A percentile compares a stretch with the other conserved stretches of the same genome.
phyloP scores from a whole-genome alignment of 92 coral and sea anemone species.

The Isaurus tuberculatus region DNA sequence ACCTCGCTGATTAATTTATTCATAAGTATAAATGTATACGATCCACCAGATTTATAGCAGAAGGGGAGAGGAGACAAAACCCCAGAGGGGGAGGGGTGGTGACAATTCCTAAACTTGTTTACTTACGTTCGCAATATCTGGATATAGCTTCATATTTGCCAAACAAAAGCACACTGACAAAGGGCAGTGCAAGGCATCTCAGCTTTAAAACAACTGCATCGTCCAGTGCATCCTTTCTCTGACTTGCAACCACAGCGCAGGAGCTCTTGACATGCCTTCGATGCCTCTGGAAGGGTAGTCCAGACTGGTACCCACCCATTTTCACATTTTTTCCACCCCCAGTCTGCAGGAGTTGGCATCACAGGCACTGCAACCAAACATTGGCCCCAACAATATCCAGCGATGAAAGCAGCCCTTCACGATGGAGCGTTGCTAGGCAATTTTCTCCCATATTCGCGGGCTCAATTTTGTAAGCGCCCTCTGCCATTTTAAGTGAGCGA shows the following conservation, averaged over 20 bases:
- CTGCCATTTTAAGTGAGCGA: no score
- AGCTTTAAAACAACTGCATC: constrained; percentile 25
- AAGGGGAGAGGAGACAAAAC: background rate
- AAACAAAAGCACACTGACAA: constrained; percentile 9
- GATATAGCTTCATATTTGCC: background rate
- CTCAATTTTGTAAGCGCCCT: no score
- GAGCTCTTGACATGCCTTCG: constrained; percentile 37
- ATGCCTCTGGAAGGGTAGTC: constrained; percentile 42
- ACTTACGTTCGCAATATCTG: background rate
- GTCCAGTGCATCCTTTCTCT: constrained; percentile 11
- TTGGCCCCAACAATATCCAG: constrained; percentile 24
- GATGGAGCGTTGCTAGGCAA: no score
- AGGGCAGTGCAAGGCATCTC: constrained; percentile 24
- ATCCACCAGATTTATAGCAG: background rate
- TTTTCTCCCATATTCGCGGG: no score
- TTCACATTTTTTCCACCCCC: background rate
- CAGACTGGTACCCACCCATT: constrained; percentile 21
- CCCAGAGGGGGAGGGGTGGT: constrained; percentile 15
- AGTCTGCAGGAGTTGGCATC: constrained; percentile 30
- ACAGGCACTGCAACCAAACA: background rate
- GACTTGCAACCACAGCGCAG: constrained; percentile 22
- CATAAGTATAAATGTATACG: background rate
- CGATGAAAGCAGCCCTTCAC: no score
- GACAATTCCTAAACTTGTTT: constrained; percentile 8
- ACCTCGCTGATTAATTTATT: background rate